Base-by-base conservation (phyloP, 1,140 invertebrate species). In the Matsumurasca onukii region DNA sequence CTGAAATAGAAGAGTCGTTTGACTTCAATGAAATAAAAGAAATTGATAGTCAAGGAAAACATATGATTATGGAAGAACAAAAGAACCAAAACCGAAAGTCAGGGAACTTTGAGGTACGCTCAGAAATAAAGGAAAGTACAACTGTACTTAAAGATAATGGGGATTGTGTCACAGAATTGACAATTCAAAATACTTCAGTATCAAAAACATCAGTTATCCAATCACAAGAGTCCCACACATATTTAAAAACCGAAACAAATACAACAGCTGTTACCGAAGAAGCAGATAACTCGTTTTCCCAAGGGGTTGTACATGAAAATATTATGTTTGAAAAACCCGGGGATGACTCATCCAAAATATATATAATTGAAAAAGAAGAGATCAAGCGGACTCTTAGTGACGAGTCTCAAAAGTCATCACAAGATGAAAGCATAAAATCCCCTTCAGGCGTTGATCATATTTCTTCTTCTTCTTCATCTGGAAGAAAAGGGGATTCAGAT, bases 361-460 rank as follows among this genome's bases (percentile, higher is more conserved):
- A n/a, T 13, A 45, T 31, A 25, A 29, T 45, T 5, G 15, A 49
- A 29, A 69, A 70, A 69, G 22, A 61, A 27, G 61, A 59, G 22
- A 66, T 69, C 22, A 66, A 59, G 62, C 48, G 63, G 31, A 69
- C 68, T 0, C 31, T 74, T 1, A 80, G 78, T 67, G 77, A 77
- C 31, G 79, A 80, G 67, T 81, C 73, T 5, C 73, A 72, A 69
- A 70, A 71, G 20, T 72, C 70, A 5, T 66, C 79, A 66, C 71
- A 74, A 45, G 78, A 80, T 49, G 76, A 77, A 63, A 76, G 74
- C 24, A 61, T 73, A 12, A 81, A 80, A 74, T 80, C 80, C 15
- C 79, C 78, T 31, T 29, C 62, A 22, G 62, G 64, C 20, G 30
- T 45, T 17, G 75, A 76, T 67, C 78, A 78, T 64, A 69, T 72